A percentile compares a stretch with the other conserved stretches of the same genome.
phyloP scores from a whole-genome alignment of 23 tunicate species.

The Ascidia mentula region DNA sequence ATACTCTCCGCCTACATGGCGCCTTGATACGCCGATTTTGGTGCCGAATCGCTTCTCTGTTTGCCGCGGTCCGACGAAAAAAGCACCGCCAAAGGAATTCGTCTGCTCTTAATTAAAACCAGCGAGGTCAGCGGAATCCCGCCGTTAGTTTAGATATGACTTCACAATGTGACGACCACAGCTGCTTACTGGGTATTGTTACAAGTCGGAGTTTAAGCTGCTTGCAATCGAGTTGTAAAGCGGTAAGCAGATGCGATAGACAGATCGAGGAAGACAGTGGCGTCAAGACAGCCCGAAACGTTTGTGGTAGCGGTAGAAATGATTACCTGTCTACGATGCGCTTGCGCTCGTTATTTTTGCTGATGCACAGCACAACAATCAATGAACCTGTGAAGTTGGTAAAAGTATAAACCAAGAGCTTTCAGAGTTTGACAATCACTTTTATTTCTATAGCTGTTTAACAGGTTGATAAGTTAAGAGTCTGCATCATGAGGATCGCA shows the following conservation, averaged over 20 bases:
- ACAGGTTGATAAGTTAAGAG: no score
- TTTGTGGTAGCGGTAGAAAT: no score
- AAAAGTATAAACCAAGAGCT: no score
- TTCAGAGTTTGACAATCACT: no score
- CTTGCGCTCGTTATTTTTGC: no score
- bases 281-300: no score
- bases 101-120: conserved; percentile 10
- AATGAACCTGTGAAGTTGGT: no score
- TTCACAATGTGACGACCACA: neutral
- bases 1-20: no score
- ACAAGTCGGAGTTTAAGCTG: neutral
- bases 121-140: neutral
- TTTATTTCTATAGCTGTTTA: no score
- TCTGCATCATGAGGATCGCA: no score
- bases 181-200: neutral
- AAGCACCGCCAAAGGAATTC: conserved; percentile 2
- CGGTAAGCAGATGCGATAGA: neutral
- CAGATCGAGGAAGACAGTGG: conserved; percentile 1
- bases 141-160: neutral
- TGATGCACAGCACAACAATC: no score
- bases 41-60: neutral
- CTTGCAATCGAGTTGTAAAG: neutral
- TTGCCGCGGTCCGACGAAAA: conserved; percentile 3
- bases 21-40: neutral
- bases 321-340: no score